Evolutionary conservation across 2,797 vertebrate species (phyloP), one percentile per base, ranked within the genome.

Genomic region (Remorina albescens): DNA sequence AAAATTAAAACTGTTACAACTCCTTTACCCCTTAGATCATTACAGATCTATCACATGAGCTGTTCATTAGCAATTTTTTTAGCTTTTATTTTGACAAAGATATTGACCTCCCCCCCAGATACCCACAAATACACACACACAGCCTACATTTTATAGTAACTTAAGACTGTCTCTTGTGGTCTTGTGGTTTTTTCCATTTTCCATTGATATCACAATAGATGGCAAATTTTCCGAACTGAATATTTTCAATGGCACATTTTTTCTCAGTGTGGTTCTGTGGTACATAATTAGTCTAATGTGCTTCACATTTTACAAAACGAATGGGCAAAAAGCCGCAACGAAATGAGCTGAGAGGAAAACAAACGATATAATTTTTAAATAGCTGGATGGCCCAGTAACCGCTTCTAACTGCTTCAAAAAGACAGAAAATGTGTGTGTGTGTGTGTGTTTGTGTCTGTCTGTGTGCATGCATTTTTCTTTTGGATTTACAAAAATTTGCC

Each of bases 221-320:
- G 10, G 9, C 28, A 46, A 56, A 18, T 53, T 63, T 68, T 63
- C 41, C 32, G 12, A 42, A 39, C 42, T 39, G 34, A 66, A 28
- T 68, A 26, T 61, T 63, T 63, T 67, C 57, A 36, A 61, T 67
- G 49, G 32, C 37, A 62, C 41, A 56, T 44, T 36, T 32, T 57
- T 76, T 67, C 67, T 49, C 23, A n/a, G 23, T 80, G 51, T 46
- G 32, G 58, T 65, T 80, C n/a, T 72, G n/a, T 56, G 25, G 56
- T 57, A 58, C 54, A 69, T 81, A 67, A 78, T 80, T 81, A 80
- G 51, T 47, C 55, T 71, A 61, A 83, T 82, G 44, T 53, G 72
- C 46, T 71, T 67, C 25, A 57, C 59, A 71, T 75, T 81, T 80
- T 53, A 67, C 51, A 37, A 74, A 88, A 83, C 44, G 39, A 74